Base-by-base conservation (phyloP, 2,113 vertebrate species). In the Triplophysa rosa region DNA sequence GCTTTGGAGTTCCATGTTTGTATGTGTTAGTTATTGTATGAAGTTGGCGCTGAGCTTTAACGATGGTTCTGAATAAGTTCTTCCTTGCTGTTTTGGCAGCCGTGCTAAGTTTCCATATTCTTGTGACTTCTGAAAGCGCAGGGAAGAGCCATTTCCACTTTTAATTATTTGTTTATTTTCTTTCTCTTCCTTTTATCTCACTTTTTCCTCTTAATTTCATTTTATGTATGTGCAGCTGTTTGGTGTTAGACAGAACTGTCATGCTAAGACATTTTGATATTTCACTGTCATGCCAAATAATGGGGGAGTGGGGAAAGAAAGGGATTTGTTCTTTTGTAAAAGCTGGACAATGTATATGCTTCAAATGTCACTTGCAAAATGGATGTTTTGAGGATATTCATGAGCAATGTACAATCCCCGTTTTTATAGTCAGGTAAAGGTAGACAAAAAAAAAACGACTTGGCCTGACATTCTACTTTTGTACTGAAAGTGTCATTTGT, bases 321-420 rank as follows among this genome's bases (percentile, higher is more conserved):
- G 89, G 91, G 89, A 91, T 89, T 77, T 84, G 82, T 85, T 78
- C 17, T 82, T 77, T 70, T 89, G 74, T 85, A 89, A 89, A 91
- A 90, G 89, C 90, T 89, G 90, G 89, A 90, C 86, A 91, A 90
- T 90, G 87, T 90, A 80, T 87, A 90, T 87, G 90, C 88, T 92
- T 91, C 91, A 91, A 77, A 80, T 79, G 86, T 89, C 78, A 86
- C 86, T 89, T 86, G 83, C 87, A 84, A 72, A 89, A 89, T 85
- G 83, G 87, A 87, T 88, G 87, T 88, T 82, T 81, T 63, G 59
- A 68, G 56, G 71, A 81, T 75, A 61, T 89, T 89, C 88, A 89
- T 19, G 87, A 92, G 91, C 92, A 93, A 90, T 86, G 92, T 93
- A 93, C 92, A 93, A 92, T 92, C 92, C 90, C 89, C 88, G 69